Evolutionary conservation across 2,797 vertebrate species (phyloP), one percentile per base, ranked within the genome.

Genomic region (Clarias laeviceps): DNA sequence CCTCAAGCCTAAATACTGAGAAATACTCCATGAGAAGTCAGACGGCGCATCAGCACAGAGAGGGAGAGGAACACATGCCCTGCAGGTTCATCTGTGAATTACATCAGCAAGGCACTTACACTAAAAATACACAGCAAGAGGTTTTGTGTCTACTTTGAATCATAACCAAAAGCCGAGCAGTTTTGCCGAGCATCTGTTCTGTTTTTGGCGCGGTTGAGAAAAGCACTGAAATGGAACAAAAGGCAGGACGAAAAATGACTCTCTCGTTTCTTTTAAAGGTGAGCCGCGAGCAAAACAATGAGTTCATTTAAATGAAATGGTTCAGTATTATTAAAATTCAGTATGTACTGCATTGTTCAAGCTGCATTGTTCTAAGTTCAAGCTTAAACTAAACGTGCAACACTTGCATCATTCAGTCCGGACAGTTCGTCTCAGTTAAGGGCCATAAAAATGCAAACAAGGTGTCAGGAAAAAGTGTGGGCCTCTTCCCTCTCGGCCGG

Each of bases 401-500:
- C 40, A 18, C 72, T 68, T 66, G 34, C 80, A 59, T 68, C 79
- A 76, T 70, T 32, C 15, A 17, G 32, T 74, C 29, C 61, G 40
- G 76, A 70, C 86, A 65, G 37, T 87, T 54, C 56, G 8, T 80
- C 73, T 79, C 29, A 57, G 77, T 62, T 73, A 82, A 86, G 27
- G 56, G 72, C 50, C 34, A 78, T 82, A 82, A 82, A 85, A 85
- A 85, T 81, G 80, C 85, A 86, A 59, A 86, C 62, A 34, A 74
- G 56, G 62, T 59, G 62, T 72, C 40, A 24, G 72, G 70, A 56
- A 40, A 85, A 65, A 65, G 32, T 62, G 29, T 77, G 74, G 2
- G 29, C 9, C 74, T 57, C 54, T 57, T 56, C 22, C 32, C 27
- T 27, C 2, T 14, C 45, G 11, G 9, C 37, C 59, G n/a, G 59